Evolutionary conservation across 1,140 invertebrate genomes (phyloP), one percentile per base, ranked within the genome.

Genomic region (Drosophila equinoxialis): DNA sequence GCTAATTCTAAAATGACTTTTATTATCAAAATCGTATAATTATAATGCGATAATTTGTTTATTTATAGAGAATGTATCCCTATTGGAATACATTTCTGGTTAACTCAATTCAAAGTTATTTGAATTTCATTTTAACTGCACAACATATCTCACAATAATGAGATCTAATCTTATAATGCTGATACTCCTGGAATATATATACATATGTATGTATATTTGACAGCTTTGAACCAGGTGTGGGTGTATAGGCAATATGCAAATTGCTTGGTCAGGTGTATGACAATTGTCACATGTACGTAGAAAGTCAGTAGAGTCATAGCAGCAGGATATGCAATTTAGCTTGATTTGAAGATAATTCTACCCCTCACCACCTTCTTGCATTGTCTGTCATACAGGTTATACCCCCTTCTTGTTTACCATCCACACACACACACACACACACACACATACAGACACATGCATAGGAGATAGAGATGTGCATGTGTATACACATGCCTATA

Each of bases 261-360:
- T 72, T 81, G 80, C 58, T 65, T 67, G 35, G 62, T 60, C 71
- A 87, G 75, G 71, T 85, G 69, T 86, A 79, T 81, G 75, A 81
- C 78, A 78, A 86, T 75, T 70, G 59, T 73, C 41, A 60, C 79
- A 71, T 5, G 6, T 71, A 66, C 20, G 45, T 20, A 17, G 65
- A 61, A 74, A 72, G 42, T 42, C 55, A 17, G 14, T 48, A 10
- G 45, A 62, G 48, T 57, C 58, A 39, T 39, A 11, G 10, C 37
- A 63, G 1, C 33, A 37, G 62, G 10, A 10, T 37, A 37, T 59
- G 57, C 57, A 59, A 59, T 59, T 59, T 59, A 17, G 57, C 57
- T 59, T 59, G 57, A 59, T 59, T 59, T 59, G 33, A 17, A 37
- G 14, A 59, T 59, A 17, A 37, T 17, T 59, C 37, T 5, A 39